Conservation (phyloP, 1,140 invertebrate genomes). For the Steinernema khuongi region DNA sequence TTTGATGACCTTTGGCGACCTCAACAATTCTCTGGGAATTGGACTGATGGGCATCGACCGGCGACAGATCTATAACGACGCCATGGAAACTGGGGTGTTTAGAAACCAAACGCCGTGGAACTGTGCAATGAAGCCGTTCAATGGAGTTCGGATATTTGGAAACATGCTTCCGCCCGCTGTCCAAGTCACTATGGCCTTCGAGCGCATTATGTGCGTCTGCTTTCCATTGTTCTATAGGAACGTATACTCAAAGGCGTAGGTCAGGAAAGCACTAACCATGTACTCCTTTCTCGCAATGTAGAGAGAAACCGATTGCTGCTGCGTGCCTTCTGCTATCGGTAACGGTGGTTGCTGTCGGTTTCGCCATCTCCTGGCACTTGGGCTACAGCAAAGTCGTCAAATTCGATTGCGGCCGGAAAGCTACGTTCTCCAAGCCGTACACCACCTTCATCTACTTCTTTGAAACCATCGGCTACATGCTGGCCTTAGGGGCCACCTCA, state of each 20-base stretch:
- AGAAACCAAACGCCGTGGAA: neutral
- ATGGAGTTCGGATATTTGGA: neutral
- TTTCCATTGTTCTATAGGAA: conserved; percentile 1
- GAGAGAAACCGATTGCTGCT: neutral
- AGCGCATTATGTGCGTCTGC: neutral
- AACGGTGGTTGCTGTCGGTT: neutral
- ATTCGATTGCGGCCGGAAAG: neutral
- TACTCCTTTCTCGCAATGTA: neutral
- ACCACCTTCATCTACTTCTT: neutral
- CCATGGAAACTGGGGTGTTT: neutral
- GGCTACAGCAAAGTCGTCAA: neutral
- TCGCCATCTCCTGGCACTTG: neutral
- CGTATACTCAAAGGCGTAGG: neutral
- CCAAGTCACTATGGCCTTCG: neutral
- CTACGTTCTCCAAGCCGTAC: neutral
- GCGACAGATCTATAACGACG: neutral
- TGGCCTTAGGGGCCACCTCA: neutral
- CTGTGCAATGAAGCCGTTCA: neutral
- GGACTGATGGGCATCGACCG: neutral
- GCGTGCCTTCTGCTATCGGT: neutral
- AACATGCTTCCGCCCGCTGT: neutral
- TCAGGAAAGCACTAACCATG: neutral
- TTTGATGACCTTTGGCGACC: neutral
- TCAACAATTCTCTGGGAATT: neutral
- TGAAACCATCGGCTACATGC: neutral